phyloP scores from a whole-genome alignment of 2,797 vertebrate genomes.

The Varecia variegata region DNA sequence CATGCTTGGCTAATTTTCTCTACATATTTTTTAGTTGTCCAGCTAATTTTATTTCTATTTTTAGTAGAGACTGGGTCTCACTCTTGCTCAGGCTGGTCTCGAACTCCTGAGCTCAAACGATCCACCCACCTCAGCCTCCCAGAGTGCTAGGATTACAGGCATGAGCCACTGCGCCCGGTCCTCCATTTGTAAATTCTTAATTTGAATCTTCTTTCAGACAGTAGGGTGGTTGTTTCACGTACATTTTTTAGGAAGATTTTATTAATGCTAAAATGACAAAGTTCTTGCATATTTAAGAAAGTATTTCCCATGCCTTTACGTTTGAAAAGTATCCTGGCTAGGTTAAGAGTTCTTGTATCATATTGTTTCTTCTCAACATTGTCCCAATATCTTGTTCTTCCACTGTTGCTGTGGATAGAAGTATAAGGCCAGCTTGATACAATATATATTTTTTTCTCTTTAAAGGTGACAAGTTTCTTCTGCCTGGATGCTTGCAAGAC shows the following conservation, averaged over 20 bases:
- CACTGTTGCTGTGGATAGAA: not conserved
- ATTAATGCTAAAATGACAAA: not conserved
- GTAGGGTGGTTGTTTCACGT: not conserved
- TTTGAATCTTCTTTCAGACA: not conserved
- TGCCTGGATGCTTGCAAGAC: not conserved
- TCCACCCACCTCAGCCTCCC: too few relatives aligned
- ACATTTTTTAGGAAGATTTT: not conserved
- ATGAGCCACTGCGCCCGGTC: too few relatives aligned
- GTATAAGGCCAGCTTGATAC: not conserved
- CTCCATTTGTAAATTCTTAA: not conserved
- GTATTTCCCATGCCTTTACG: not conserved
- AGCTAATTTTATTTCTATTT: too few relatives aligned
- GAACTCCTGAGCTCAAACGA: too few relatives aligned
- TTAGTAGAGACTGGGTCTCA: too few relatives aligned
- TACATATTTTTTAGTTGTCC: too few relatives aligned
- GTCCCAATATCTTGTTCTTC: not conserved
- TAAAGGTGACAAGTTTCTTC: not conserved
- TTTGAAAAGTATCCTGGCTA: not conserved
- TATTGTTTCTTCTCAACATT: not conserved
- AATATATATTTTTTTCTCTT: not conserved
- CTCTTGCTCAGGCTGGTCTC: too few relatives aligned
- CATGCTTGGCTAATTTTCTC: too few relatives aligned
- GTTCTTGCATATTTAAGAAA: not conserved
- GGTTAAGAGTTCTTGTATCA: not conserved
- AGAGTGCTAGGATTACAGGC: too few relatives aligned